phyloP scores from a whole-genome alignment of 2,797 vertebrate species.

The Bryconaethiops microstoma region DNA sequence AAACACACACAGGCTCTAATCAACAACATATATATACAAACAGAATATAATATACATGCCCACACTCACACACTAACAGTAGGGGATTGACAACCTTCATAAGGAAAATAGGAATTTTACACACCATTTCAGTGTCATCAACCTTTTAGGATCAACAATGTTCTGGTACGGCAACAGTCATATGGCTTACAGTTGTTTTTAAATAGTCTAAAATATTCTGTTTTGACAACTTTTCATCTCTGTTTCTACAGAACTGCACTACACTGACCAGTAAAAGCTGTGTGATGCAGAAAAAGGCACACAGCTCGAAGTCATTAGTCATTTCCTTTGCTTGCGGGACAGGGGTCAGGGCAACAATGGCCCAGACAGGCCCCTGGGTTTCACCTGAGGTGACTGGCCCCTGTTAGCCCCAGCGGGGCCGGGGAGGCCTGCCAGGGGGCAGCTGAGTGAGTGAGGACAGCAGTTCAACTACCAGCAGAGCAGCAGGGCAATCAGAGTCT shows the following conservation, averaged over 20 bases:
- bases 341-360: slow-evolving; percentile 67
- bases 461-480: not conserved
- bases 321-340: slow-evolving; percentile 68
- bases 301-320: slow-evolving; percentile 76
- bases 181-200: too few species aligned
- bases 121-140: too few species aligned
- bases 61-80: too few species aligned
- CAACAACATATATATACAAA: too few species aligned
- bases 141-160: too few species aligned
- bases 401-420: slow-evolving; percentile 67
- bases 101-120: too few species aligned
- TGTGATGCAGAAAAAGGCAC: slow-evolving; percentile 57
- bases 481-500: not conserved
- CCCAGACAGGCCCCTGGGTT: slow-evolving; percentile 59
- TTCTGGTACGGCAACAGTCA: too few species aligned
- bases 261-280: not conserved
- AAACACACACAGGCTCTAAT: not conserved
- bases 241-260: not conserved
- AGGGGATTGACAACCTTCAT: too few species aligned
- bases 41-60: too few species aligned
- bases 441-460: slow-evolving; percentile 33
- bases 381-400: slow-evolving; percentile 62
- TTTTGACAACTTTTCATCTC: not conserved
- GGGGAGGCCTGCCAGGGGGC: not conserved
- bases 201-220: too few species aligned